A percentile compares a stretch with the other conserved stretches of the same genome.
Evolutionary conservation across 2,888 invertebrate genomes (phyloP).

Genomic region (Escarpia spicata): DNA sequence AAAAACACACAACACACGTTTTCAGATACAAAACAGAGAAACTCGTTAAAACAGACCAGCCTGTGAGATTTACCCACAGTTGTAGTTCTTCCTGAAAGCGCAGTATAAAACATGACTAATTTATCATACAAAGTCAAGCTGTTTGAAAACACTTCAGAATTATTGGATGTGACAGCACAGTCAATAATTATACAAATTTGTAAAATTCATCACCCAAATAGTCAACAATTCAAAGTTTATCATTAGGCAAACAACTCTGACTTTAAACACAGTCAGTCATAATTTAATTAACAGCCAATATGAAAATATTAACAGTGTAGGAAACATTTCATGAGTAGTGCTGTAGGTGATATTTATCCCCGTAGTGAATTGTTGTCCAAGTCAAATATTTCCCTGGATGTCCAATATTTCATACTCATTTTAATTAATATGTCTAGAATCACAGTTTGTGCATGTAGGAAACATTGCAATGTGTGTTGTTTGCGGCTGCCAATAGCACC

Average conservation of each 20-base stretch:
- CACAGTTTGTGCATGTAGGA: no score
- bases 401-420: background rate
- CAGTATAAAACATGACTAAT: slow-evolving; percentile 1
- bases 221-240: background rate
- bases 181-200: no score
- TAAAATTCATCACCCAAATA: background rate
- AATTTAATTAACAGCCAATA: background rate
- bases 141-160: background rate
- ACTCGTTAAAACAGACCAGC: background rate
- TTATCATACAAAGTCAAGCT: background rate
- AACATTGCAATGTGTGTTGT: no score
- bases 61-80: background rate
- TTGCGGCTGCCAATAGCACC: no score
- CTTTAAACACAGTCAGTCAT: background rate
- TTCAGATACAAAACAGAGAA: background rate
- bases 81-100: background rate
- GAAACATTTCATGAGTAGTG: no score
- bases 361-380: background rate
- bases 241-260: background rate
- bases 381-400: background rate
- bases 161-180: background rate
- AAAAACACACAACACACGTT: background rate
- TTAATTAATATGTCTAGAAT: background rate
- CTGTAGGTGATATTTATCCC: no score
- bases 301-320: background rate